phyloP scores from a whole-genome alignment of 35 echinoderm and acorn worm genomes.

The Antedon bifida region DNA sequence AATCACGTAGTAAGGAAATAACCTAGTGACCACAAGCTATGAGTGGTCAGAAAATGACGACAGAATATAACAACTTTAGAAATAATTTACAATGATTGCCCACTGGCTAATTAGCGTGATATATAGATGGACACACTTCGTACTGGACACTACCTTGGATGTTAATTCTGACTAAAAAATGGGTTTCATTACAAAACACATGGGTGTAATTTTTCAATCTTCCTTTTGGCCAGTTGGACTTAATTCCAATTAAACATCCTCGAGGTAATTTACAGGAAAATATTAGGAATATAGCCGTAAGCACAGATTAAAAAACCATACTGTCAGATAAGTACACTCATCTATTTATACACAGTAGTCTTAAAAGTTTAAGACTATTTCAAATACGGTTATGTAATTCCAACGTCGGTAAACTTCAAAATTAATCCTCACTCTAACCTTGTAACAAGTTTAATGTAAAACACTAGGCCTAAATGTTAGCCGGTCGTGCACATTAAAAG shows the following conservation, averaged over 20 bases:
- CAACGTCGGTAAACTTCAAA: too few species aligned
- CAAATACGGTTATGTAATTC: not conserved
- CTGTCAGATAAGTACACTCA: too few species aligned
- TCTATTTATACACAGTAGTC: too few species aligned
- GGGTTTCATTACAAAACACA: not conserved
- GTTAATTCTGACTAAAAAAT: not conserved
- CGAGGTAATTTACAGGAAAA: too few species aligned
- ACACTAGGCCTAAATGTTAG: not conserved
- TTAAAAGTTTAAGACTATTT: too few species aligned
- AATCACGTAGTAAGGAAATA: not conserved
- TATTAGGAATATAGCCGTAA: too few species aligned
- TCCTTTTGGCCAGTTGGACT: too few species aligned
- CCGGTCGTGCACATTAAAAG: not conserved
- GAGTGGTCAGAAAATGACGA: not conserved
- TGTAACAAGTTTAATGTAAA: not conserved
- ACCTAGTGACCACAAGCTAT: not conserved
- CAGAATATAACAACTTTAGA: not conserved
- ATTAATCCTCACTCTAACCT: too few species aligned
- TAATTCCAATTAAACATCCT: too few species aligned
- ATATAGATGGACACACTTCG: not conserved
- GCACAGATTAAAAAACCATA: too few species aligned
- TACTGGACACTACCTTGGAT: not conserved
- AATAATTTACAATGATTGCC: not conserved
- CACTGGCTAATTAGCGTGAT: not conserved
- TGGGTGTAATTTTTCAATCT: not conserved